A percentile compares a stretch with the other conserved stretches of the same genome.
These are phyloP conservation scores for Pitangus sulphuratus DNA, from an alignment of 2,797 vertebrate genomes.

Conservation along the genomic window DNA sequence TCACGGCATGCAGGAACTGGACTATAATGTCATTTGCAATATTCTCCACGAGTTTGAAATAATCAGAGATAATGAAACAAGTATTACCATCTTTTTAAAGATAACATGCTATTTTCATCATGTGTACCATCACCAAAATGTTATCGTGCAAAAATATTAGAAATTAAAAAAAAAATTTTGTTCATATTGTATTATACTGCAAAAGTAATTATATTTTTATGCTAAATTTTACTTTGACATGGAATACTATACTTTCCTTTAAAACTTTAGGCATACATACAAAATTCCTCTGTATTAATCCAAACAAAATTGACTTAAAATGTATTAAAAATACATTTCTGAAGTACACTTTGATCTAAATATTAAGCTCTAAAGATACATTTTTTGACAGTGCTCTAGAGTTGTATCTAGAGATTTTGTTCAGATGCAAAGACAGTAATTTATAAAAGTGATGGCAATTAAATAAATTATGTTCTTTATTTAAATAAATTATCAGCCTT, in stretches of 20 bases:
- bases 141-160: neutral
- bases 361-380: neutral
- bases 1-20: neutral
- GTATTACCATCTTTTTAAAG: neutral
- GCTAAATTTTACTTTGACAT: neutral
- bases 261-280: neutral
- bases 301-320: neutral
- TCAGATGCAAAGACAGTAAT: neutral
- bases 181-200: neutral
- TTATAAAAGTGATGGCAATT: neutral
- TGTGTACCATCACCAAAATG: neutral
- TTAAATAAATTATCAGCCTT: conserved; percentile 1
- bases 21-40: neutral
- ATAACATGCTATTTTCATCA: neutral
- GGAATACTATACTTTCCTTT: neutral
- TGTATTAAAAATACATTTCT: neutral
- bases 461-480: neutral
- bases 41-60: neutral
- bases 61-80: neutral
- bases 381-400: neutral
- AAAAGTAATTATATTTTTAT: neutral
- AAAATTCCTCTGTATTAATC: neutral
- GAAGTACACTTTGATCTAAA: neutral
- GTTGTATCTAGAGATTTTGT: neutral
- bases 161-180: neutral